Evolutionary conservation across 2,113 vertebrate genomes (phyloP).

Genomic region (Naja naja): DNA sequence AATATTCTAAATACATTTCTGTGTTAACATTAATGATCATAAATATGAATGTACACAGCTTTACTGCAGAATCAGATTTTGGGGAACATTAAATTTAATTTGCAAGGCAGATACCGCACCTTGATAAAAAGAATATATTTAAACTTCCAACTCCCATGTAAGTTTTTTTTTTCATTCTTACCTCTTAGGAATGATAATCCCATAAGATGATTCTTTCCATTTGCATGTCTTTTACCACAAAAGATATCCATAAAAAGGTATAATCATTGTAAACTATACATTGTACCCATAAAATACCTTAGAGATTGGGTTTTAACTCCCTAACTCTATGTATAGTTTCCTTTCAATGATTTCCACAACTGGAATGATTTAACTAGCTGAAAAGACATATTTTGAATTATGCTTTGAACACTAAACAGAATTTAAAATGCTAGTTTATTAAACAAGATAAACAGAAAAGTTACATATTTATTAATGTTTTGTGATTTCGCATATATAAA

Average conservation of each 20-base stretch:
- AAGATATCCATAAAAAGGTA: neutral
- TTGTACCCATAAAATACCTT: neutral
- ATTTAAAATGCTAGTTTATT: neutral
- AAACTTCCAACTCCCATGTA: neutral
- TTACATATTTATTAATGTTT: neutral
- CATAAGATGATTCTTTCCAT: neutral
- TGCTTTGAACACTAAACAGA: neutral
- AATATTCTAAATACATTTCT: neutral
- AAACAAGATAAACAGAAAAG: neutral
- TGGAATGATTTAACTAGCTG: slow-evolving; percentile 2
- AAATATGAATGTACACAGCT: neutral
- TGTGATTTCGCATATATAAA: neutral
- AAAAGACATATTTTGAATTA: neutral
- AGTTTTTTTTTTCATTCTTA: neutral
- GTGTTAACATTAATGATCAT: neutral
- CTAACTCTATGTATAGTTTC: neutral
- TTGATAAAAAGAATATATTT: slow-evolving; percentile 6
- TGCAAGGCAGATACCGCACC: neutral
- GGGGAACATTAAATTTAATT: slow-evolving; percentile 19
- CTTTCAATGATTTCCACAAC: neutral
- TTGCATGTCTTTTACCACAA: neutral
- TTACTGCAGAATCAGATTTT: neutral
- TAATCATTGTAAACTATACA: neutral
- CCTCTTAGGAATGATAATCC: neutral
- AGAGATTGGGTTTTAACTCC: neutral